Percentiles rank a stretch among this genome's conserved stretches.
phyloP scores from a whole-genome alignment of 2,888 invertebrate genomes.

The Tinea semifulvella region DNA sequence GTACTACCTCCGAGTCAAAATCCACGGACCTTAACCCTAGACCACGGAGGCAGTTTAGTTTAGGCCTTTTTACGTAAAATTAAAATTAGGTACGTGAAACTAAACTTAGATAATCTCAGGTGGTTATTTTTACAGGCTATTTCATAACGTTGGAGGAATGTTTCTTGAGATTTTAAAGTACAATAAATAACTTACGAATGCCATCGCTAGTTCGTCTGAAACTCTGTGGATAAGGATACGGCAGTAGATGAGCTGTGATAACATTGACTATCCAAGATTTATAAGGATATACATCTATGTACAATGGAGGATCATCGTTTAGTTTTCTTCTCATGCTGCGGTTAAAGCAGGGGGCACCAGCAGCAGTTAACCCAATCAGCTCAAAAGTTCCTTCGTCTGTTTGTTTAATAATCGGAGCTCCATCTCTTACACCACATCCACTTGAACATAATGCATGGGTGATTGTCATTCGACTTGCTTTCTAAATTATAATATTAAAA shows the following conservation, averaged over 20 bases:
- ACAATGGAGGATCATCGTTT: slow-evolving; percentile 43
- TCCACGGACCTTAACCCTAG: no score
- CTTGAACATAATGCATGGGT: slow-evolving; percentile 47
- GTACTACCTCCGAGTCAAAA: no score
- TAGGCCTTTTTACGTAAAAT: no score
- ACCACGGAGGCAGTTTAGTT: no score
- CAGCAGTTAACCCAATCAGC: slow-evolving; percentile 41
- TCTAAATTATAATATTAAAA: background rate
- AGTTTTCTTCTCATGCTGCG: slow-evolving; percentile 37
- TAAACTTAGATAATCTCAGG: no score
- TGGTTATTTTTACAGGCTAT: no score
- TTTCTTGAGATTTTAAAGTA: no score
- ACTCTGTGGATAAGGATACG: slow-evolving; percentile 38
- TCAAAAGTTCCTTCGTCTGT: slow-evolving; percentile 38
- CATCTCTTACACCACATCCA: slow-evolving; percentile 46
- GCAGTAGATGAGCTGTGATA: slow-evolving; percentile 41
- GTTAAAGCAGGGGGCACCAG: slow-evolving; percentile 34
- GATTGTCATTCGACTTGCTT: slow-evolving; percentile 32
- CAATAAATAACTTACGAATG: no score
- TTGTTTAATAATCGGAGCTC: slow-evolving; percentile 45
- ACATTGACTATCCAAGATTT: slow-evolving; percentile 45
- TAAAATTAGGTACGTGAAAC: no score
- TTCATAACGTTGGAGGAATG: no score
- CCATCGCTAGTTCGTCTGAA: slow-evolving; percentile 35
- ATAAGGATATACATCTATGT: slow-evolving; percentile 50